A percentile compares a stretch with the other conserved stretches of the same genome.
These are phyloP conservation scores for Struthio camelus DNA, from an alignment of 2,113 vertebrate species.

Conservation along the genomic window DNA sequence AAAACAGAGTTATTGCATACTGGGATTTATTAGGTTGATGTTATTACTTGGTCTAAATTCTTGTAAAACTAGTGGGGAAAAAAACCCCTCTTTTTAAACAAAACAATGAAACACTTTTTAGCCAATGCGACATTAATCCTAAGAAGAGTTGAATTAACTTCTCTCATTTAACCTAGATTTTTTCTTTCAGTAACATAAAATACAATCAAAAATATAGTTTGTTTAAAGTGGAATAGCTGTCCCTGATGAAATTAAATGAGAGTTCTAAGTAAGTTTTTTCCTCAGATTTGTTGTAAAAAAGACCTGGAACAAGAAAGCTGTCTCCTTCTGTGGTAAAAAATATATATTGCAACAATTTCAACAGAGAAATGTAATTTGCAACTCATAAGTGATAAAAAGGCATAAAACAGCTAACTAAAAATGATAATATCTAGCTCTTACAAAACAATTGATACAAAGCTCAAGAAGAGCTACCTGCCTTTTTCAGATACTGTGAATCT, in stretches of 20 bases:
- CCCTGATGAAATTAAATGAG: neutral
- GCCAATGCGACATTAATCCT: neutral
- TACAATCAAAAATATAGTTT: neutral
- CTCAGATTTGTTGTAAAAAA: neutral
- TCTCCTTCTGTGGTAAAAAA: neutral
- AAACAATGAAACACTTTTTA: neutral
- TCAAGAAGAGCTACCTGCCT: neutral
- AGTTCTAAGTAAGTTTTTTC: neutral
- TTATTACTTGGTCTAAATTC: neutral
- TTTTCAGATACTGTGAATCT: neutral
- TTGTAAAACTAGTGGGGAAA: neutral
- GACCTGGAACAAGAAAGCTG: neutral
- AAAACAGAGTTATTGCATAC: neutral
- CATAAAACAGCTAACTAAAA: neutral
- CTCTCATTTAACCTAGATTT: neutral
- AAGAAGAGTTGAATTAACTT: neutral
- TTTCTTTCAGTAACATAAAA: neutral
- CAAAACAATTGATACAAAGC: neutral
- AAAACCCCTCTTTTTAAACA: neutral
- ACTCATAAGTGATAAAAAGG: neutral
- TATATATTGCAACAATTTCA: neutral
- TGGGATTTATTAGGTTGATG: neutral
- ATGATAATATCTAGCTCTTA: neutral
- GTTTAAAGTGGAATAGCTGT: neutral
- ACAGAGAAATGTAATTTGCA: neutral